A percentile compares a stretch with the other conserved stretches of the same genome.
phyloP scores from a whole-genome alignment of 2,888 invertebrate genomes.

The Acrobasis repandana region DNA sequence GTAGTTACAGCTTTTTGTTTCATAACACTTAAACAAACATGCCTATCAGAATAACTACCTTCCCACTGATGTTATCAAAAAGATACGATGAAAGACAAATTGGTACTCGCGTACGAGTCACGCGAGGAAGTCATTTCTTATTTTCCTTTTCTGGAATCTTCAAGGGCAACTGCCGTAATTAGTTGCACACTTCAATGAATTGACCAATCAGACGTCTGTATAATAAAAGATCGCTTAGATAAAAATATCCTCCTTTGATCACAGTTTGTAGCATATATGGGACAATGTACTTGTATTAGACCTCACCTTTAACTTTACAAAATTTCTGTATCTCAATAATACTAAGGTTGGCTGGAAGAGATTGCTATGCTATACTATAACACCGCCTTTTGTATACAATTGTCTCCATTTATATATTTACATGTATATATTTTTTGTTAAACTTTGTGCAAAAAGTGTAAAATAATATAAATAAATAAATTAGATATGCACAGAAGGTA shows the following conservation, averaged over 20 bases:
- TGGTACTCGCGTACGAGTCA: conserved; percentile 7
- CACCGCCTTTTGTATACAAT: too few relatives aligned
- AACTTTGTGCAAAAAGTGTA: too few relatives aligned
- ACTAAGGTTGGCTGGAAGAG: too few relatives aligned
- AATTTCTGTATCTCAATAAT: too few relatives aligned
- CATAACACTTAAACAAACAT: background rate
- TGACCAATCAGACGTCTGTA: conserved; percentile 12
- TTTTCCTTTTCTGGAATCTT: conserved; percentile 11
- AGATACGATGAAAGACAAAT: conserved; percentile 9
- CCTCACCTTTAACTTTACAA: too few relatives aligned
- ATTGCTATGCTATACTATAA: too few relatives aligned
- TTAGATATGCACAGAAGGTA: background rate
- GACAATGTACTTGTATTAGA: too few relatives aligned
- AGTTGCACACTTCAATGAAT: conserved; percentile 8
- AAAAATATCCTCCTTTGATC: background rate
- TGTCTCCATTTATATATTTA: too few relatives aligned
- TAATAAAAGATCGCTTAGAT: background rate
- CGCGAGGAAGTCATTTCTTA: conserved; percentile 17
- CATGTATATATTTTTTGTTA: too few relatives aligned
- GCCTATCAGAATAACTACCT: background rate
- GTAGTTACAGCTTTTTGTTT: background rate
- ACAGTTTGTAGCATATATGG: background rate
- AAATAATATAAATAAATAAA: too few relatives aligned
- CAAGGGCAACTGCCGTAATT: conserved; percentile 11
- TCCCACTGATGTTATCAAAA: background rate